phyloP scores from a whole-genome alignment of 2,797 vertebrate species.

The Mareca strepera region DNA sequence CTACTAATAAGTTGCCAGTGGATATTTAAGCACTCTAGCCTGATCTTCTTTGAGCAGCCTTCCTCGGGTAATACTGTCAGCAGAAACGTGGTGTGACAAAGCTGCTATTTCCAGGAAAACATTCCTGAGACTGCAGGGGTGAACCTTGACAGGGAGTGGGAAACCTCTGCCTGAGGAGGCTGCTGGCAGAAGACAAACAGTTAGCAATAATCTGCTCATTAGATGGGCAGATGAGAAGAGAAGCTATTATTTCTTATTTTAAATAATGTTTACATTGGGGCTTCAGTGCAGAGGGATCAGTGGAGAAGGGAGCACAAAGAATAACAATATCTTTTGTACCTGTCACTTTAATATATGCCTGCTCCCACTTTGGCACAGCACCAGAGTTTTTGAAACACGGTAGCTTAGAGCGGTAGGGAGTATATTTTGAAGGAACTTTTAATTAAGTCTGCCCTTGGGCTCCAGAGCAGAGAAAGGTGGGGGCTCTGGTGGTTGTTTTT shows the following conservation, averaged over 20 bases:
- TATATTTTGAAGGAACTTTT: slow-evolving; percentile 68
- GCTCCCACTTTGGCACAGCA: slow-evolving; percentile 64
- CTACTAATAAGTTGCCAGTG: neutral
- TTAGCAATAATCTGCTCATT: neutral
- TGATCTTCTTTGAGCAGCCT: neutral
- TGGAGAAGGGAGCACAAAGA: neutral
- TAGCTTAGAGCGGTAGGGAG: slow-evolving; percentile 54
- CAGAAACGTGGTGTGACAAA: neutral
- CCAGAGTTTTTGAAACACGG: slow-evolving; percentile 61
- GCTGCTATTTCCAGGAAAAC: neutral
- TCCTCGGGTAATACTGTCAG: neutral
- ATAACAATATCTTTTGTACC: slow-evolving; percentile 47
- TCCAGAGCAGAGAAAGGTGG: slow-evolving; percentile 43
- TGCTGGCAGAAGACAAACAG: neutral
- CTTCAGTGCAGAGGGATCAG: slow-evolving; percentile 2
- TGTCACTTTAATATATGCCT: slow-evolving; percentile 58
- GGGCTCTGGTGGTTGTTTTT: neutral
- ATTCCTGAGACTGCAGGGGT: neutral
- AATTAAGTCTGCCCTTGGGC: slow-evolving; percentile 72
- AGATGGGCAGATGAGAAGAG: neutral
- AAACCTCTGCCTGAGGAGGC: neutral
- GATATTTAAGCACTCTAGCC: neutral
- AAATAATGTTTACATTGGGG: neutral
- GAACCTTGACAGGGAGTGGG: neutral
- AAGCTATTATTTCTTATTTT: neutral